These are phyloP conservation scores for Armadillidium nasatum DNA, from an alignment of 1,140 invertebrate genomes.

Conservation along the genomic window DNA sequence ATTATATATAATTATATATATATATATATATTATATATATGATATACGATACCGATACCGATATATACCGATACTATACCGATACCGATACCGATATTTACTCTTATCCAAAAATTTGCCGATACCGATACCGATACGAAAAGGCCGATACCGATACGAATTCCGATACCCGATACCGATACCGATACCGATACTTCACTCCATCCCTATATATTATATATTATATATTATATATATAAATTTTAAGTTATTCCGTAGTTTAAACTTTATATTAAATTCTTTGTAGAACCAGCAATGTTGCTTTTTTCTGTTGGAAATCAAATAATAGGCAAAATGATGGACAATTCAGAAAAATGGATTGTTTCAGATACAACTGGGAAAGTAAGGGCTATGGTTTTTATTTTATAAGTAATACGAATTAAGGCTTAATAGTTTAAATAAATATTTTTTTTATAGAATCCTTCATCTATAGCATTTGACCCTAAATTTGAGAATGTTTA, in stretches of 20 bases:
- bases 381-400: background rate
- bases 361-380: background rate
- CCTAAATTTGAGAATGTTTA: background rate
- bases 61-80: too few relatives aligned
- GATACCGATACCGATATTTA: too few relatives aligned
- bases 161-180: too few relatives aligned
- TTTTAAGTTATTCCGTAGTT: background rate
- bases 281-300: background rate
- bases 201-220: background rate
- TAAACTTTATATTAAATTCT: background rate
- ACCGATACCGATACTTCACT: background rate
- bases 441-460: background rate
- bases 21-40: too few relatives aligned
- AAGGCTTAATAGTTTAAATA: background rate
- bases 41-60: too few relatives aligned
- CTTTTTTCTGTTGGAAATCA: background rate
- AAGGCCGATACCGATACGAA: too few relatives aligned
- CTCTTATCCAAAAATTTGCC: too few relatives aligned
- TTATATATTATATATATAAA: background rate
- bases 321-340: background rate
- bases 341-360: background rate
- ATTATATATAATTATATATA: too few relatives aligned
- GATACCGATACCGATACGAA: too few relatives aligned
- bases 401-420: background rate
- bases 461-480: background rate